phyloP scores from a whole-genome alignment of 2,888 invertebrate species.

The Lapara coniferarum region DNA sequence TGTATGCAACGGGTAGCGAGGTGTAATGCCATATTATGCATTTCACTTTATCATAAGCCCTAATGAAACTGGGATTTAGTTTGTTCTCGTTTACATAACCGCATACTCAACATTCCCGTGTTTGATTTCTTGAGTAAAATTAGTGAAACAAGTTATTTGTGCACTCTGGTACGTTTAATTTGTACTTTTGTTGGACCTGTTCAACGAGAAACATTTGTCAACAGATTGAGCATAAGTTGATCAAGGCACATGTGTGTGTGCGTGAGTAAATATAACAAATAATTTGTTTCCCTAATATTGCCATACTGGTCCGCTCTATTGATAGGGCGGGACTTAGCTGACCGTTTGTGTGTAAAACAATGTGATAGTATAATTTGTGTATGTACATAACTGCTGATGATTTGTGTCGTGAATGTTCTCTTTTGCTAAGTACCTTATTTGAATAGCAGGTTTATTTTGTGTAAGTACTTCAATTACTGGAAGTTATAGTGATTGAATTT shows the following conservation, averaged over 20 bases:
- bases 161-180: background rate
- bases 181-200: too few species aligned
- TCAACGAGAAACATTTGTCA: too few species aligned
- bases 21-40: constrained; percentile 37
- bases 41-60: constrained; percentile 13
- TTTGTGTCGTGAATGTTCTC: constrained; percentile 58
- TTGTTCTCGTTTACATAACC: background rate
- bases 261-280: constrained; percentile 25
- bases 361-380: constrained; percentile 65
- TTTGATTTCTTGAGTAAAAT: constrained; percentile 19
- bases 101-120: constrained; percentile 23
- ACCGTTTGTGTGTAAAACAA: constrained; percentile 51
- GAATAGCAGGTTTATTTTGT: constrained; percentile 68
- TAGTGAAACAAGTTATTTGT: background rate
- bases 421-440: constrained; percentile 68
- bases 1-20: constrained; percentile 27
- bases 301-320: constrained; percentile 21
- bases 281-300: background rate
- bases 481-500: constrained; percentile 81
- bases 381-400: constrained; percentile 57
- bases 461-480: constrained; percentile 78
- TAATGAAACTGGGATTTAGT: constrained; percentile 4
- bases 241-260: constrained; percentile 1
- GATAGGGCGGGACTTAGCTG: constrained; percentile 35
- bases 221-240: too few species aligned